Percentiles rank a stretch among this genome's conserved stretches.
These are phyloP conservation scores for Cyphomyrus discorhynchus DNA, from an alignment of 2,113 vertebrate genomes.

Conservation along the genomic window DNA sequence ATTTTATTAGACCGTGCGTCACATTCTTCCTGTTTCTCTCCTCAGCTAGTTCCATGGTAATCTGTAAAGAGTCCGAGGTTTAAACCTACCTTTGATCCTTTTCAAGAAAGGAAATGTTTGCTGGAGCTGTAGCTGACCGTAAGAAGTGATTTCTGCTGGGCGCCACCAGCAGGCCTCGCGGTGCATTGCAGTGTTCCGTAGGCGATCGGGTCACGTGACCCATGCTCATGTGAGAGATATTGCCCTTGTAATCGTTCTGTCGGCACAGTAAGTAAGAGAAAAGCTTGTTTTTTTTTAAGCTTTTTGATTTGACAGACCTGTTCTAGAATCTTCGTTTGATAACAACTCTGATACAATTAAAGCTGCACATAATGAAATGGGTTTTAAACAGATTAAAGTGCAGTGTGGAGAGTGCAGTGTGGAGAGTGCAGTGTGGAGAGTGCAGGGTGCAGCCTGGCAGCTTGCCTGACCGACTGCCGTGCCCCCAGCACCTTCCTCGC, in stretches of 20 bases:
- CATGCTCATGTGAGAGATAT: background rate
- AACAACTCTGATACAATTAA: background rate
- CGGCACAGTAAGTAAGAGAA: background rate
- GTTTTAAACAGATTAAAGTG: background rate
- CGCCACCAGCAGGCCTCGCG: background rate
- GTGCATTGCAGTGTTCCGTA: background rate
- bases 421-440: too few relatives aligned
- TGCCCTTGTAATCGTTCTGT: background rate
- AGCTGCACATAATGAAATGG: background rate
- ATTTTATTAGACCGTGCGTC: background rate
- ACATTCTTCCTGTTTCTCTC: background rate
- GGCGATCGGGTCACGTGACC: background rate
- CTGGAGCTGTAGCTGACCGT: background rate
- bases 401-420: background rate
- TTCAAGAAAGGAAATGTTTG: background rate
- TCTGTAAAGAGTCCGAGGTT: background rate
- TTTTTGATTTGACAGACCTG: background rate
- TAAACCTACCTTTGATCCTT: background rate
- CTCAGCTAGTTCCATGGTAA: background rate
- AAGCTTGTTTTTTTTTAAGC: background rate
- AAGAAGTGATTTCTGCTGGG: background rate
- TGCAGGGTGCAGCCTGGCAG: background rate
- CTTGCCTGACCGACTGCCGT: background rate
- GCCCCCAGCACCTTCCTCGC: background rate
- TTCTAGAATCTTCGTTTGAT: background rate